Percentiles rank a stretch among this genome's conserved stretches.
These are phyloP conservation scores for Noctua pronuba DNA, from an alignment of 2,888 invertebrate species.

Conservation along the genomic window DNA sequence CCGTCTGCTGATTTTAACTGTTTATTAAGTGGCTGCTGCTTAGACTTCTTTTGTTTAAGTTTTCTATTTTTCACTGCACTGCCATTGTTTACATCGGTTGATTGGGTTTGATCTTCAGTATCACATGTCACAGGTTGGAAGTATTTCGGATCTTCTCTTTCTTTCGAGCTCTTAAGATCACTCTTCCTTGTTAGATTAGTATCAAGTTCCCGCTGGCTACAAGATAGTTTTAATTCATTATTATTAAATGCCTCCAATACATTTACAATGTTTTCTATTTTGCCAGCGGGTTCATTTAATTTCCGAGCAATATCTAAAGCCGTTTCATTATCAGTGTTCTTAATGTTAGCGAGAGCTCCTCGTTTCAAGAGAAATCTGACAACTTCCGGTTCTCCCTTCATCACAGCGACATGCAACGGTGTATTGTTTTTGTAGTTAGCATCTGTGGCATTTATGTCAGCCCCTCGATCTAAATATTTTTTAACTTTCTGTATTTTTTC, in stretches of 20 bases:
- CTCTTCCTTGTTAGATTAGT: not conserved
- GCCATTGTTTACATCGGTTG: not conserved
- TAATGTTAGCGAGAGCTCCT: constrained; percentile 51
- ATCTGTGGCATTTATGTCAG: constrained; percentile 67
- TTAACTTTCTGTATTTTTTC: constrained; percentile 47
- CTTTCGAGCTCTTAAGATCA: not conserved
- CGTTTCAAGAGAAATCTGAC: constrained; percentile 56
- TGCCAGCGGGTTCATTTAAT: constrained; percentile 43
- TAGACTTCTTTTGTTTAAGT: not conserved
- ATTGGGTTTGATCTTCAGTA: not conserved
- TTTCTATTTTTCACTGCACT: not conserved
- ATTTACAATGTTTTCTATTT: constrained; percentile 19
- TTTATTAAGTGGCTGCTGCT: constrained; percentile 10
- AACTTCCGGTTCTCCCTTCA: constrained; percentile 56
- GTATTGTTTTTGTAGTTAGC: constrained; percentile 63
- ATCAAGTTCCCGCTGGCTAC: not conserved
- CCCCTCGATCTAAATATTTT: constrained; percentile 58
- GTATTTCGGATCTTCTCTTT: not conserved
- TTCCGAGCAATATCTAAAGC: constrained; percentile 58
- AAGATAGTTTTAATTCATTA: not conserved
- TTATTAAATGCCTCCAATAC: constrained; percentile 19
- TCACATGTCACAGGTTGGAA: not conserved
- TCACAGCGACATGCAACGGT: constrained; percentile 64
- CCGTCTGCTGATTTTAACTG: not conserved
- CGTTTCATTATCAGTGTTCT: constrained; percentile 59